phyloP scores from a whole-genome alignment of 2,113 vertebrate genomes.

The Brachyistius frenatus region DNA sequence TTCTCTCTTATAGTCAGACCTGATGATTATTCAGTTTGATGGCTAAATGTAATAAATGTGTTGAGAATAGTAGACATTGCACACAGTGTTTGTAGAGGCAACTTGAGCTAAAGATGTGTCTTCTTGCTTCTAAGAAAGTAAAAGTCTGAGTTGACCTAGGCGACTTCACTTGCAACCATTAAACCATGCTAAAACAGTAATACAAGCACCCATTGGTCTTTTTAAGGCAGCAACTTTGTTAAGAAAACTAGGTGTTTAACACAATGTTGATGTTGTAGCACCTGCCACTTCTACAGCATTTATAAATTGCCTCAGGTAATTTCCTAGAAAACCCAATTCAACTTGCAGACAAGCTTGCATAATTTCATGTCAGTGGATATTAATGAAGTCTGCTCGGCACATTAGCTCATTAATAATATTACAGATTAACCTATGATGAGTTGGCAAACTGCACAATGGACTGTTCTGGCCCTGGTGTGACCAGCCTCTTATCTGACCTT shows the following conservation, averaged over 20 bases:
- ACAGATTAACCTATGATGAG: constrained; percentile 76
- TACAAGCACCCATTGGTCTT: neutral
- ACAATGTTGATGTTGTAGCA: constrained; percentile 6
- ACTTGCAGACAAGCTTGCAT: constrained; percentile 57
- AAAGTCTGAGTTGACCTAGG: neutral
- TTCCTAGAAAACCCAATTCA: constrained; percentile 46
- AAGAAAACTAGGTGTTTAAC: constrained; percentile 16
- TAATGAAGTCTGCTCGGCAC: constrained; percentile 68
- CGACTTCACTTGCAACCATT: too few relatives aligned
- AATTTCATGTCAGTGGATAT: constrained; percentile 57
- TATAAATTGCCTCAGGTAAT: constrained; percentile 47
- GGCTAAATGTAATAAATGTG: neutral
- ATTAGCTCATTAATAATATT: constrained; percentile 74
- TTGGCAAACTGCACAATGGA: constrained; percentile 65
- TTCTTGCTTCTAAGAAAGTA: constrained; percentile 8
- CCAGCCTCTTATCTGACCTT: constrained; percentile 80
- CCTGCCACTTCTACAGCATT: constrained; percentile 31
- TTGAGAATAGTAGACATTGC: neutral
- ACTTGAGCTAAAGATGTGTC: neutral
- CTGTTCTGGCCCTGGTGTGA: constrained; percentile 67
- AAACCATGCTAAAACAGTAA: too few relatives aligned
- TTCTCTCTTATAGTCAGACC: neutral
- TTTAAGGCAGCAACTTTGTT: neutral
- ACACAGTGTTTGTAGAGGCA: neutral
- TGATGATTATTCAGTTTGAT: neutral